Evolutionary conservation across 1,140 invertebrate species (phyloP), one percentile per base, ranked within the genome.

Genomic region (Drosophila sp.): DNA sequence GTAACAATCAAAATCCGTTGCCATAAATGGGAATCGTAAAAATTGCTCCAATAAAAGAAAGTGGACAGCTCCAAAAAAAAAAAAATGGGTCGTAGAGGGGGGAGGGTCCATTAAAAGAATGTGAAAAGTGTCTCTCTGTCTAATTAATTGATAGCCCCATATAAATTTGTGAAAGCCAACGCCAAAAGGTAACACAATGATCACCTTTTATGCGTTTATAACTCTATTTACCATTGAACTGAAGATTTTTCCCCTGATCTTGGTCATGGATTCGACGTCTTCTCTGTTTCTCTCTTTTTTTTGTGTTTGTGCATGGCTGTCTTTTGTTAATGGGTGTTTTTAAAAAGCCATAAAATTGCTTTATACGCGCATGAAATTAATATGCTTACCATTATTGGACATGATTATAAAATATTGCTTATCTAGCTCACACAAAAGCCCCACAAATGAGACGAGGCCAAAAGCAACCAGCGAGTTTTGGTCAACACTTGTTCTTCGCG

Each of bases 261-360:
- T 67, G 72, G 54, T 33, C 60, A 57, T 40, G 30, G 32, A 35
- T 63, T 60, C 40, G 60, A 72, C 40, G 57, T 65, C 63, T 72
- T 23, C 55, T 87, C 73, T 87, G 66, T 80, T 89, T 87, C 44
- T 17, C 60, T 6, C 25, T 25, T 47, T 60, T 27, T 64, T 80
- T 87, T 87, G 84, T 87, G 70, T 84, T 89, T 87, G 84, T 87
- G 80, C 84, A 87, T 64, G 66, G 76, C 60, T 40, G 66, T 74
- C 57, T 78, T 41, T 89, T 89, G 84, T 87, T 87, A 87, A 87
- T 87, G 76, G 80, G 66, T 71, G 84, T 84, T 89, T 86, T 87
- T 87, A 87, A 87, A 87, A 87, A 70, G 84, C 84, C 80, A 87
- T 87, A 89, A 87, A 87, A 87, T 72, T 80, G 80, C 84, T 87